Evolutionary conservation across 2,888 invertebrate species (phyloP).

Genomic region (Ferrisia virgata): DNA sequence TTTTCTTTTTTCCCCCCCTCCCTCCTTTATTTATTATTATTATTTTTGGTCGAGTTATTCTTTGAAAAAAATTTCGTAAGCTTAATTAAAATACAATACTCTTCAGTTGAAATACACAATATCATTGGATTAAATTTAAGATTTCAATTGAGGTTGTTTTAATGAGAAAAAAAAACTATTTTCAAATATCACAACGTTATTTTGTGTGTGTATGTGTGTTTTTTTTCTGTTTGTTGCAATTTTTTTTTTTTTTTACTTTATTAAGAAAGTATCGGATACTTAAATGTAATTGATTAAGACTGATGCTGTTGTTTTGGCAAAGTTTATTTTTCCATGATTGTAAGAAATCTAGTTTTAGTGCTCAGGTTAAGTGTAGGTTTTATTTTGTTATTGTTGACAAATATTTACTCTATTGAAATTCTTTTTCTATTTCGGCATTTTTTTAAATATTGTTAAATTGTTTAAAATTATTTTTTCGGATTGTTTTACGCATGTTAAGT

Average conservation of each 20-base stretch:
- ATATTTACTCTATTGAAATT: conserved; percentile 31
- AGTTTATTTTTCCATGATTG: conserved; percentile 47
- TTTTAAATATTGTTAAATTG: conserved; percentile 41
- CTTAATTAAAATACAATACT: not conserved
- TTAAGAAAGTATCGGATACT: conserved; percentile 39
- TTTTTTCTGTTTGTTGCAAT: conserved; percentile 40
- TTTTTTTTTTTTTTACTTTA: conserved; percentile 44
- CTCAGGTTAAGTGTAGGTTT: conserved; percentile 47
- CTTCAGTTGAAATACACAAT: conserved; percentile 19
- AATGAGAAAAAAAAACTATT: not conserved
- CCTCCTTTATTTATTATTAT: not conserved
- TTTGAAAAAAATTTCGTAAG: not conserved
- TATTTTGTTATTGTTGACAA: conserved; percentile 44
- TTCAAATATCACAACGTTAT: conserved; percentile 44
- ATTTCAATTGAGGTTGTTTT: conserved; percentile 33
- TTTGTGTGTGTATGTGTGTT: conserved; percentile 25
- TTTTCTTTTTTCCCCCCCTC: not conserved
- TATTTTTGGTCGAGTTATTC: too few species aligned
- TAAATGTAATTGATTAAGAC: conserved; percentile 48
- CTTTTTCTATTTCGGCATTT: conserved; percentile 35
- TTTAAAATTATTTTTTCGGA: conserved; percentile 37
- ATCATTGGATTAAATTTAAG: conserved; percentile 26
- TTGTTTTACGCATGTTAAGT: conserved; percentile 44
- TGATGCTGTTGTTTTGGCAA: conserved; percentile 49
- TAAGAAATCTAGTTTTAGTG: conserved; percentile 47